Base-by-base conservation (phyloP, 1,140 invertebrate genomes). In the Teleogryllus occipitalis region DNA sequence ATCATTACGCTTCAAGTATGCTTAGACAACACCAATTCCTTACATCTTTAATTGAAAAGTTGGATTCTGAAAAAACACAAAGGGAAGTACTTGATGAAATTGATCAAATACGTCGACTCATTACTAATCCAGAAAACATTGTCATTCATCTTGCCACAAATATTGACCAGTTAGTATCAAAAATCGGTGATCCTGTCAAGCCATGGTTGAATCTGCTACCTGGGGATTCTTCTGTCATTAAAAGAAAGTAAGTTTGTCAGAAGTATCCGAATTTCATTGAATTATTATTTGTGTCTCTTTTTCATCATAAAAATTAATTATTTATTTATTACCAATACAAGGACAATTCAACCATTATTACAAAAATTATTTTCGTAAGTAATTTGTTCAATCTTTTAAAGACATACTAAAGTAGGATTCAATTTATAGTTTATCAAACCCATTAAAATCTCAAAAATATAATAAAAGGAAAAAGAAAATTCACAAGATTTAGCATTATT, bases 11-110 rank as follows among this genome's bases (percentile, higher is more conserved):
- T 77, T 89, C 88, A 75, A 92, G 91, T 78, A 89, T 95, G 80
- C 84, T 96, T 14, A 87, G 91, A 0, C 95, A 97, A 83, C 91
- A 93, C 74, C 90, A 90, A 77, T 96, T 97, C 84, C 87, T 97
- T 8, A 91, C 88, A 15, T 87, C 91, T 47, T 81, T 96, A 0
- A 81, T 93, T 1, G 87, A 90, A 76, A 87, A 87, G 79, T 83
- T 96, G 8, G 89, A 90, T 5, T 85, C 86, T 7, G 86, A 87
- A 0, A 85, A 90, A 21, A 87, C 87, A 0, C 87, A 88, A 22
- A 84, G 87, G 77, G 87, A 89, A 82, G 89, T 93, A 18, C 82
- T 91, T n/a, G 84, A 83, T 78, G 88, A 91, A 81, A 89, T 95
- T 10, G 89, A 91, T 80, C 82, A 84, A n/a, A 85, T 95, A 5